Percentiles rank a stretch among this genome's conserved stretches.
Conservation (phyloP, 2,113 vertebrate species). For the Sylvietta virens region DNA sequence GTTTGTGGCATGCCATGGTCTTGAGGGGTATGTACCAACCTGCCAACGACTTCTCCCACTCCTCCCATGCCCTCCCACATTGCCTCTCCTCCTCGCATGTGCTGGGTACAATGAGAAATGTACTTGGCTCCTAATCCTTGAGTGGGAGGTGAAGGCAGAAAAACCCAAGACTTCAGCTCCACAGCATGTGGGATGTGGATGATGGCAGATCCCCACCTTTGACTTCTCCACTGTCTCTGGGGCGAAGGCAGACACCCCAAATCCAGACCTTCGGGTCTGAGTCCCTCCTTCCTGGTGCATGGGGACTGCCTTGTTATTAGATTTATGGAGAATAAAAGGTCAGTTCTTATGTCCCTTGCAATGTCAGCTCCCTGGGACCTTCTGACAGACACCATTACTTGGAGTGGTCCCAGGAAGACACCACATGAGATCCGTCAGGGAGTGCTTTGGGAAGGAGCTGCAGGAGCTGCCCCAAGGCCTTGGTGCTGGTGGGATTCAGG, state of each 20-base stretch:
- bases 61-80: neutral
- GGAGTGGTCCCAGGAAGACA: neutral
- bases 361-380: neutral
- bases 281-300: neutral
- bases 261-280: neutral
- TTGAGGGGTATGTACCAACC: neutral
- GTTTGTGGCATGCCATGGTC: neutral
- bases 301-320: neutral
- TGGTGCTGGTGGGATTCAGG: neutral
- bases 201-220: conserved; percentile 39
- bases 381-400: neutral
- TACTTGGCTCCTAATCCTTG: conserved; percentile 32
- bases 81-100: neutral
- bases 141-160: conserved; percentile 54
- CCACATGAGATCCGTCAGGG: accelerated
- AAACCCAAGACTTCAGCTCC: conserved; percentile 11
- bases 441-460: neutral
- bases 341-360: neutral
- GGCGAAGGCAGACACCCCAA: neutral
- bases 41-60: neutral
- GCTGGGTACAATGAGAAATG: conserved; percentile 36
- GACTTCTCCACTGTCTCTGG: neutral
- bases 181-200: neutral
- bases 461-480: neutral
- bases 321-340: neutral